Evolutionary conservation across 2,888 invertebrate genomes (phyloP), one percentile per base, ranked within the genome.

Genomic region (Lasius platythorax): DNA sequence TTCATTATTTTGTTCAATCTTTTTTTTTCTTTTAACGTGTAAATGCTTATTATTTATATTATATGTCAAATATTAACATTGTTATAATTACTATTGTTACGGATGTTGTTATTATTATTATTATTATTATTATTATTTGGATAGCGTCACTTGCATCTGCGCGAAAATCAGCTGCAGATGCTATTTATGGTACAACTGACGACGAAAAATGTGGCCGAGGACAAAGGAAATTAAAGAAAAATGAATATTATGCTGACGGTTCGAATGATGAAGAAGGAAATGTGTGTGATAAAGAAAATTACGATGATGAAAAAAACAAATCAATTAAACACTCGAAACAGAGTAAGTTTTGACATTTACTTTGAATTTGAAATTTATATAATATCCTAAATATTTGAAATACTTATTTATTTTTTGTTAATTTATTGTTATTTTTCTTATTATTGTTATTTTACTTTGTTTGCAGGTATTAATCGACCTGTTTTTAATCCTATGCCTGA

Each of bases 301-400:
- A 61, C 28, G 15, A 28, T 12, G 30, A 61, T 28, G 28, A 28
- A 12, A 61, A 28, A 30, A 61, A 61, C 1, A 61, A 61, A 28
- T 15, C 28, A 28, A 28, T 11, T 30, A 61, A 61, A 61, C 28
- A 61, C 15, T 61, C 30, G 28, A 61, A 61, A 61, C 58, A 61
- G 12, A 61, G 58, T 61, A 61, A 61, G 5, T 61, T 61, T 61
- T 46, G 12, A 46, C 46, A 28, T 28, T 15, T 28, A 30, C 23
- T 58, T 30, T 61, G 58, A 61, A 61, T 61, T 61, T 58, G 23
- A 58, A 58, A 15, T 28, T 23, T 28, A 28, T 61, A 61, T 61
- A 61, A 61, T 61, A 58, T 61, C 15, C 28, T 61, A 28, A 46
- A 61, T 28, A 61, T 61, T 61, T 61, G 58, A 61, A 12, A 61